phyloP scores from a whole-genome alignment of 2,113 vertebrate genomes.

The Aptenodytes forsteri region DNA sequence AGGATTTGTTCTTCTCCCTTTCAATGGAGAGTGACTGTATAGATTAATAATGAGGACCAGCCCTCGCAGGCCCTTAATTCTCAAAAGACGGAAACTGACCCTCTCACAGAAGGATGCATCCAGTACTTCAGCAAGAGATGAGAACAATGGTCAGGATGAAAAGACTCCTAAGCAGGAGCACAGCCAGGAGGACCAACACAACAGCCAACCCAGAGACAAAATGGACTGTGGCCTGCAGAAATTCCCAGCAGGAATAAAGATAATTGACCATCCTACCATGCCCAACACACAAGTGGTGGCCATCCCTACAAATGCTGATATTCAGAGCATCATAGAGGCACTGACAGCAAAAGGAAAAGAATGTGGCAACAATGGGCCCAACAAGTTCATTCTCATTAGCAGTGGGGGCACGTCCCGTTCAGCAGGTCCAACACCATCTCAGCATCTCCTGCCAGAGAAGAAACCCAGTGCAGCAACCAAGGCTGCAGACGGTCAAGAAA shows the following conservation, averaged over 20 bases:
- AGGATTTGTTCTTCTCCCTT: constrained; percentile 57
- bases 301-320: constrained; percentile 81
- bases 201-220: not conserved
- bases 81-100: constrained; percentile 87
- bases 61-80: constrained; percentile 91
- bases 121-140: constrained; percentile 20
- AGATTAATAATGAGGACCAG: constrained; percentile 88
- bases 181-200: not conserved
- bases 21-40: constrained; percentile 73
- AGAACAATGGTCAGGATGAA: not conserved
- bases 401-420: constrained; percentile 50
- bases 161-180: constrained; percentile 13
- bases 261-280: constrained; percentile 88
- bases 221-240: constrained; percentile 16
- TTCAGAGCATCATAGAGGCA: constrained; percentile 88
- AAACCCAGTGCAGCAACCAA: not conserved
- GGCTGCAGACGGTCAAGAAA: not conserved
- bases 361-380: constrained; percentile 84
- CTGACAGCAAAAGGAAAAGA: constrained; percentile 89
- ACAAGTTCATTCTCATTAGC: constrained; percentile 92
- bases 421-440: not conserved
- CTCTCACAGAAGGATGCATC: constrained; percentile 73
- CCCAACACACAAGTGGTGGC: constrained; percentile 89
- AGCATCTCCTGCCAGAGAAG: not conserved
- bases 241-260: constrained; percentile 81